A percentile compares a stretch with the other conserved stretches of the same genome.
Conservation (phyloP, 2,113 vertebrate species). For the Stictonetta naevosa region DNA sequence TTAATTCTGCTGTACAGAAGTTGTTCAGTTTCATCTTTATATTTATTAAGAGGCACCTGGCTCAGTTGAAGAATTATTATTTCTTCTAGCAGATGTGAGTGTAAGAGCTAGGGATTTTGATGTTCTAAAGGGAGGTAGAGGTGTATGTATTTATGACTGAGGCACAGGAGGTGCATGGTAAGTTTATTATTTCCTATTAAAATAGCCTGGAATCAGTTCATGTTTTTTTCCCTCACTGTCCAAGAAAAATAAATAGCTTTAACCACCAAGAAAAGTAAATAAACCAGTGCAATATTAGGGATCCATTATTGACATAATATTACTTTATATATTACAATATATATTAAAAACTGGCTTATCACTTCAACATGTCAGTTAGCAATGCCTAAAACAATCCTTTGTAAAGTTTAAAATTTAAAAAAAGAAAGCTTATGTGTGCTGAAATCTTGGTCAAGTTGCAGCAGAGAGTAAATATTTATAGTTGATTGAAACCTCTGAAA, state of each 20-base stretch:
- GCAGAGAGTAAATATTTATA: not conserved
- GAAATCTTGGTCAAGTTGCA: not conserved
- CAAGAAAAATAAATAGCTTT: not conserved
- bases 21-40: not conserved
- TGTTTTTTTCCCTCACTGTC: not conserved
- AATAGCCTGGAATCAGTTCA: not conserved
- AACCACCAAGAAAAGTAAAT: not conserved
- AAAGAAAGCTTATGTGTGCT: not conserved
- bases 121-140: not conserved
- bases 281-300: not conserved
- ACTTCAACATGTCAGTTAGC: not conserved
- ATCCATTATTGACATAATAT: not conserved
- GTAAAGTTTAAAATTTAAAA: not conserved
- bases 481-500: not conserved
- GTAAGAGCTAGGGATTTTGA: not conserved
- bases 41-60: not conserved
- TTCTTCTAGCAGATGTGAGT: not conserved
- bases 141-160: not conserved
- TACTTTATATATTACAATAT: not conserved
- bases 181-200: not conserved
- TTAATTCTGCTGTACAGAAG: not conserved
- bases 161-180: not conserved
- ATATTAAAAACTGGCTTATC: not conserved
- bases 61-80: not conserved
- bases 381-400: not conserved